A percentile compares a stretch with the other conserved stretches of the same genome.
Evolutionary conservation across 2,113 vertebrate species (phyloP).

Genomic region (Neogale vison): DNA sequence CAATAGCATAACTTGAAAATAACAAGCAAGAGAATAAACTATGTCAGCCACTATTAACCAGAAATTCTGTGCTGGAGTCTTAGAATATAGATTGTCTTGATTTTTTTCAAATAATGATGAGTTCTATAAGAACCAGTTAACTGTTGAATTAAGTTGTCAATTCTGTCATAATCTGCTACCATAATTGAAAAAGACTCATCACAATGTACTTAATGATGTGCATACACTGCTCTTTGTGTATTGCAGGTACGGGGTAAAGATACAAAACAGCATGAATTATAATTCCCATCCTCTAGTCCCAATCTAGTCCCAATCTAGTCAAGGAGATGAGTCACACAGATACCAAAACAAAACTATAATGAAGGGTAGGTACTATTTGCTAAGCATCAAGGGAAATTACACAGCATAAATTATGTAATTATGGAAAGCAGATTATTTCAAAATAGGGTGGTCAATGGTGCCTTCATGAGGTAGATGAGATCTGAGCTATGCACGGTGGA

Average conservation of each 20-base stretch:
- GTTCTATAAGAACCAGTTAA: neutral
- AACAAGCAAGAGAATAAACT: constrained; percentile 35
- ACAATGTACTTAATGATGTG: neutral
- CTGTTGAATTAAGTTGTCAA: neutral
- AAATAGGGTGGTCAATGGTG: neutral
- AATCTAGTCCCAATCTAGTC: neutral
- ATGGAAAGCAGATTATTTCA: constrained; percentile 14
- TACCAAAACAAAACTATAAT: neutral
- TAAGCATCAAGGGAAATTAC: neutral
- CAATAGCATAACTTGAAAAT: constrained; percentile 52
- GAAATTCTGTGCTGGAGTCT: constrained; percentile 37
- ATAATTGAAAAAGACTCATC: constrained; percentile 19
- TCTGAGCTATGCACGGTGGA: neutral
- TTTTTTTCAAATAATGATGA: constrained; percentile 22
- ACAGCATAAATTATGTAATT: neutral
- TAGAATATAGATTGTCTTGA: constrained; percentile 26
- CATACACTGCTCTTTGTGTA: neutral
- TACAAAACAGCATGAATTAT: neutral
- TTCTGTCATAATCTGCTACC: constrained; percentile 15
- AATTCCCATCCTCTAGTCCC: constrained; percentile 8
- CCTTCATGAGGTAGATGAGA: constrained; percentile 3
- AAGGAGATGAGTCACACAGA: neutral
- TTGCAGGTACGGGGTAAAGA: neutral
- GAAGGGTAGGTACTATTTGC: neutral
- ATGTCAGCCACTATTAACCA: neutral